Evolutionary conservation across 2,797 vertebrate species (phyloP), one percentile per base, ranked within the genome.

Genomic region (Philypnodon macrostomus): DNA sequence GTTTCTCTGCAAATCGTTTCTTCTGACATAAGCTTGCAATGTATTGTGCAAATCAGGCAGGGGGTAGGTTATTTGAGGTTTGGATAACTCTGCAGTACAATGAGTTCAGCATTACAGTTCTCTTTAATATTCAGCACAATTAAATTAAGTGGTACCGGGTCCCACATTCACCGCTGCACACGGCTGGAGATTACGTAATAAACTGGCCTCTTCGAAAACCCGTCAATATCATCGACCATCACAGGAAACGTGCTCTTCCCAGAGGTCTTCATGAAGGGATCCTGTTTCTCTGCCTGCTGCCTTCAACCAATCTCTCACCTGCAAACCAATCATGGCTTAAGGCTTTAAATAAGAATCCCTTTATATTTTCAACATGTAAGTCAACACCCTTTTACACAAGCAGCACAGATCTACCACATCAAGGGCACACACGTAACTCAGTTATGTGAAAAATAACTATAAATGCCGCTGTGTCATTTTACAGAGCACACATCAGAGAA

Each of bases 181-280:
- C 24, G 40, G 48, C 57, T 68, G 47, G 41, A 71, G 58, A 81
- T 85, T 79, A 81, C 79, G 60, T 83, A 84, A 85, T 61, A 73
- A 73, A 26, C 41, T 0, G 10, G 50, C 66, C 66, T 53, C 54
- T 69, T 75, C 56, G 61, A 79, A 44, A 14, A 5, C 49, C 23
- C 14, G 45, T 85, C 83, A 58, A 87, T 85, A 85, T 63, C 84
- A 85, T 86, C 51, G 81, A 85, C 41, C 27, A 2, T 1, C 34
- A 39, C 66, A 62, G 66, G 70, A 83, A 64, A 57, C 62, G 11
- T 38, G 45, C 36, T 69, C 58, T 62, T 73, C 72, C 55, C 63
- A 46, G 44, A 58, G 58, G 67, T 49, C 58, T 51, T 54, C 32
- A 14, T 44, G 38, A 37, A 55, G 35, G 39, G 41, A 37, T 60